Base-by-base conservation (phyloP, 2,888 invertebrate genomes). In the Liopterus haemorrhoidalis region DNA sequence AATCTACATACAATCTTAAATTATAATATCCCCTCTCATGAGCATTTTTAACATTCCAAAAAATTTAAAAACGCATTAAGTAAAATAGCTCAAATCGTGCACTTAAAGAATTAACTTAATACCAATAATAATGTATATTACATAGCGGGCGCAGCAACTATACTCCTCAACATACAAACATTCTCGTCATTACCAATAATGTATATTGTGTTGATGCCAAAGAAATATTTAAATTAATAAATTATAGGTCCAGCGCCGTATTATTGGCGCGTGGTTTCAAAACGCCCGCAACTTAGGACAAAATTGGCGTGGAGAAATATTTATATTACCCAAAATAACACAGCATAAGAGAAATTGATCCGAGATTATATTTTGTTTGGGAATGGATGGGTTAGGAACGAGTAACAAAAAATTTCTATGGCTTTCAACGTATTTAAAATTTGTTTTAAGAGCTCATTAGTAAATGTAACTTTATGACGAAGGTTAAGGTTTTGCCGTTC, bases 161-260 rank as follows among this genome's bases (percentile, higher is more conserved):
- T 38, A 44, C 37, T 44, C 38, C 38, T 38, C 38, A 25, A 39
- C 39, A 20, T 45, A 39, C 45, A 39, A 45, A 45, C 45, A 45
- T 45, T 45, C 27, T 25, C 39, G 39, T 39, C 27, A 39, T 45
- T 45, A 45, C 45, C 45, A 45, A 45, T 45, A 45, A 31, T 32
- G 45, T 45, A 45, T 45, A 33, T 39, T 45, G 39, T 45, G 32
- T 32, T 38, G 38, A 45, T 20, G 45, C 32, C 39, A 32, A 45
- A 38, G 45, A 45, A 45, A 45, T 45, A 45, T 45, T 45, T 45
- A 45, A 45, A 45, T 45, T 45, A 45, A 45, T 45, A 45, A 45
- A 45, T 45, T 38, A 45, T 20, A 35, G 31, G 39, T 21, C 21
- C n/a, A n/a, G 32, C 25, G 27, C 32, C 33, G 38, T 45, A 45